Evolutionary conservation across 2,113 vertebrate genomes (phyloP), one percentile per base, ranked within the genome.

Genomic region (Clupea harengus): DNA sequence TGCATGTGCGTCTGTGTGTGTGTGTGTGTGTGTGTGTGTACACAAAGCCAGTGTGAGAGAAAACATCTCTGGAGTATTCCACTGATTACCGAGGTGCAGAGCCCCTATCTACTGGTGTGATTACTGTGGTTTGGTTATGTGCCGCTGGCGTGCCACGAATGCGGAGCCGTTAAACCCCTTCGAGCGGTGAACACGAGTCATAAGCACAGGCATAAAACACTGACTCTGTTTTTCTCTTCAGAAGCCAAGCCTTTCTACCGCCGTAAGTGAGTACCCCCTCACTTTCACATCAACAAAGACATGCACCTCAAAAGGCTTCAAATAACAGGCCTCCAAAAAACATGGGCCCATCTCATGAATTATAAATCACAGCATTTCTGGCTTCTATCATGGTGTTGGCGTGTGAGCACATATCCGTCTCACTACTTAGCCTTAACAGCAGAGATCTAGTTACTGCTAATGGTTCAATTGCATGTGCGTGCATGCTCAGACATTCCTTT

Each of bases 311-410:
- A 72, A 25, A 72, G n/a, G 64, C 10, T 72, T 72, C n/a, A 67
- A 72, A 25, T 25, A 72, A 10, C 25, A 10, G 2, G 13, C 64
- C 25, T 13, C 64, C 25, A 32, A 72, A 72, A 32, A 28, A 25
- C n/a, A 72, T 25, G 32, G n/a, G 4, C 64, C 10, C 25, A 72
- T 25, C 25, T 11, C 22, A 72, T 72, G 64, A 25, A 72, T 72
- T 72, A 72, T 72, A 25, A 28, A 72, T 72, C 64, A 72, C 64
- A 72, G 64, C 10, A 10, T 72, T 72, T 64, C 57, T 64, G 57
- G 18, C 1, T 22, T 22, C 64, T 10, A 72, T 10, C 25, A 72
- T 32, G 64, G 64, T 11, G 64, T 32, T 72, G 25, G n/a, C 25
- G 32, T 28, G 39, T 39, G 2, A 1, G 39, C 39, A 39, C 39